These are phyloP conservation scores for Amblyopsis hoosieri DNA, from an alignment of 2,797 vertebrate species.

Conservation along the genomic window DNA sequence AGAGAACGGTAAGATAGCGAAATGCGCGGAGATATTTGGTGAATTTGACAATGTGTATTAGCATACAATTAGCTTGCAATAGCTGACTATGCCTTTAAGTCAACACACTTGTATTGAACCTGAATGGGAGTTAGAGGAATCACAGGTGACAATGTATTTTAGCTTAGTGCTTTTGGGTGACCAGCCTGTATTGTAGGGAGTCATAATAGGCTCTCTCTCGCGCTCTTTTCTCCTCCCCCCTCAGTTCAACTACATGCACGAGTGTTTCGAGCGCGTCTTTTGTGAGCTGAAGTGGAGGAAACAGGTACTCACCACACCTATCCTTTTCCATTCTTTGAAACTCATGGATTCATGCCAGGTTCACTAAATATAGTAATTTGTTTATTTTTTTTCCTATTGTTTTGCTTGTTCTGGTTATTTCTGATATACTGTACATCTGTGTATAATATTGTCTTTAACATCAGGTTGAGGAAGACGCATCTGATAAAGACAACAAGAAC, in stretches of 20 bases:
- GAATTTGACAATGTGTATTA: too few relatives aligned
- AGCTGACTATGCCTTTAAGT: too few relatives aligned
- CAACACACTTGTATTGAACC: too few relatives aligned
- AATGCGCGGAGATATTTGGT: too few relatives aligned
- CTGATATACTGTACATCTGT: neutral
- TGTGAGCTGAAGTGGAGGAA: slow-evolving; percentile 98
- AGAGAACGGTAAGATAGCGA: too few relatives aligned
- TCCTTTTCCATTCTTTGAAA: slow-evolving; percentile 60
- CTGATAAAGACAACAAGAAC: slow-evolving; percentile 90
- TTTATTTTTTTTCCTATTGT: slow-evolving; percentile 7
- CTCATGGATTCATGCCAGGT: slow-evolving; percentile 32
- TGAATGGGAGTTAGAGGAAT: neutral
- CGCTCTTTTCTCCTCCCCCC: neutral
- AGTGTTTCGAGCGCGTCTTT: slow-evolving; percentile 97
- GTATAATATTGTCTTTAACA: slow-evolving; percentile 1
- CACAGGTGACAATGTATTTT: neutral
- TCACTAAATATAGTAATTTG: neutral
- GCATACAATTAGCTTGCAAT: too few relatives aligned
- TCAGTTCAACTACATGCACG: slow-evolving; percentile 99
- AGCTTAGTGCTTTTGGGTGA: too few relatives aligned
- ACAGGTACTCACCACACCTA: slow-evolving; percentile 86
- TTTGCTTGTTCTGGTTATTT: neutral
- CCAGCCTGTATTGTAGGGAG: too few relatives aligned
- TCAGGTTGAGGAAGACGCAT: slow-evolving; percentile 86
- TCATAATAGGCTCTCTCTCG: neutral